Conservation (phyloP, 2,113 vertebrate genomes). For the Ovis canadensis region DNA sequence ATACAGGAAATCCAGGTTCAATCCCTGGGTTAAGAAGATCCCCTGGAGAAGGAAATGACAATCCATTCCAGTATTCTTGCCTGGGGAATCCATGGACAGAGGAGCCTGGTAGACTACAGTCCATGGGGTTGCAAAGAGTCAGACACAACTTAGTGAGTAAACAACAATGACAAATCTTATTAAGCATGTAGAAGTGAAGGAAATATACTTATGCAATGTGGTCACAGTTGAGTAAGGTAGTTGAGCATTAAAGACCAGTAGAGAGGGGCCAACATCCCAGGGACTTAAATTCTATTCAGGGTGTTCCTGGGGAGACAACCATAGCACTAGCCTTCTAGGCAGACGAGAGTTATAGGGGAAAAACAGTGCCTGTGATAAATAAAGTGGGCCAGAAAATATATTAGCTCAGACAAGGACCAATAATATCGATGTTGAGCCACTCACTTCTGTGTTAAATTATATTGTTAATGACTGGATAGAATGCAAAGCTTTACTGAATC, state of each 20-base stretch:
- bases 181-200: too few relatives aligned
- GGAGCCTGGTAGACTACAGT: neutral
- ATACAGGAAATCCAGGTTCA: neutral
- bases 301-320: neutral
- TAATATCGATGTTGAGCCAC: neutral
- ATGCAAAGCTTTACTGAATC: neutral
- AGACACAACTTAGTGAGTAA: neutral
- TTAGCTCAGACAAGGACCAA: neutral
- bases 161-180: neutral
- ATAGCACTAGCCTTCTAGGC: fast-evolving
- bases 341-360: neutral
- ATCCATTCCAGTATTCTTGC: neutral
- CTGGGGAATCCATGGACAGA: neutral
- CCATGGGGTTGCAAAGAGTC: neutral
- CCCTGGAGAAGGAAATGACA: neutral
- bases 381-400: neutral
- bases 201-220: neutral
- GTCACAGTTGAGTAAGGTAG: neutral
- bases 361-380: neutral
- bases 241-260: neutral
- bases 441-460: neutral
- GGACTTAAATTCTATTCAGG: neutral
- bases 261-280: neutral
- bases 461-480: neutral
- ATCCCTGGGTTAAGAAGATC: neutral